Evolutionary conservation across 2,888 invertebrate species (phyloP), one percentile per base, ranked within the genome.

Genomic region (Drosophila parthenogenetica): DNA sequence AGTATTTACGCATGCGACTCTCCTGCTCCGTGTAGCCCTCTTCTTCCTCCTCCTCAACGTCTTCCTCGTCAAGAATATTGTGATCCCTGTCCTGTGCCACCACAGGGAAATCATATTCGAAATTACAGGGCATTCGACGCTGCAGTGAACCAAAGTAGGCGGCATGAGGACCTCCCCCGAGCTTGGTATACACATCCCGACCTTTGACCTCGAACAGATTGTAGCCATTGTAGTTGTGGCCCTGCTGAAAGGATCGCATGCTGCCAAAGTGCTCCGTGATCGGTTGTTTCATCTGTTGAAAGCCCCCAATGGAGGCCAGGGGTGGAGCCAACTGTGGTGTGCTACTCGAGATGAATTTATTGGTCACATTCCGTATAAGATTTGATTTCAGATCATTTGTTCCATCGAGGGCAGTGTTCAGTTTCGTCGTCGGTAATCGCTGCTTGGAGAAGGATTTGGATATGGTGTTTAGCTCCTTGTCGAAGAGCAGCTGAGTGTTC

Each of bases 91-190:
- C 97, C 89, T 96, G 96, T 91, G 8, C 29, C 8, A 29, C 29
- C 8, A 96, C 95, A 40, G 96, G 95, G 91, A 96, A 97, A 91
- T 97, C 96, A 87, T 96, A 96, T 89, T 96, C 97, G 87, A 96
- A 93, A 91, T 95, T 95, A 87, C 96, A 96, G 59, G 97, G 97
- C 96, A 96, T 96, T 17, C 97, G 92, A 73, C 97, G 93, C 88
- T 97, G 97, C 29, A 97, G 92, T 39, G 97, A 97, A 13, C 97
- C 97, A 88, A 97, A 97, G 89, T 97, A 97, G 2, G 97, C 97
- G 2, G 97, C 96, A 90, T 97, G 96, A 0, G 97, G 97, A 0
- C 97, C 97, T 5, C 96, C 88, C 16, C 87, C 76, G 32, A 87
- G 66, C 43, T 90, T 90, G 5, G 77, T 51, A 29, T 51, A 67